These are phyloP conservation scores for Urocynchramus pylzowi DNA, from an alignment of 2,113 vertebrate species.

Conservation along the genomic window DNA sequence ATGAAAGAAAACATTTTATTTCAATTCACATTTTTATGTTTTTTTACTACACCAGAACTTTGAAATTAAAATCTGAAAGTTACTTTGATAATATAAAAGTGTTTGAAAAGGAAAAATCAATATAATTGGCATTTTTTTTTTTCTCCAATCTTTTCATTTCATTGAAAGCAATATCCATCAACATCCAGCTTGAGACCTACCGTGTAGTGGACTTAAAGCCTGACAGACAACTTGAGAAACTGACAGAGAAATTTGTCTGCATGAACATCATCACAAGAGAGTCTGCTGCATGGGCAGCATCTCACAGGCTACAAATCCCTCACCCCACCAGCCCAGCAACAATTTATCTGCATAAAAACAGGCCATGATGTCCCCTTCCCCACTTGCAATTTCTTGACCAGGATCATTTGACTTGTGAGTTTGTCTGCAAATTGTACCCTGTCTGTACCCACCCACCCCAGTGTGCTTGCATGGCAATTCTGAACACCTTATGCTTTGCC, in stretches of 20 bases:
- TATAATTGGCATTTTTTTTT: accelerated
- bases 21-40: not conserved
- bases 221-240: not conserved
- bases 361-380: accelerated
- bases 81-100: not conserved
- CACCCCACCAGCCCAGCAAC: not conserved
- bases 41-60: not conserved
- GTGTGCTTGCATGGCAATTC: not conserved
- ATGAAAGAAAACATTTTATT: not conserved
- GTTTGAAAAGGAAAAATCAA: not conserved
- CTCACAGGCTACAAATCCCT: not conserved
- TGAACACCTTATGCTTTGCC: not conserved
- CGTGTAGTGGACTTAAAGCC: not conserved
- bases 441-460: too few species aligned
- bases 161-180: not conserved
- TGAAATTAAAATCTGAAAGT: not conserved
- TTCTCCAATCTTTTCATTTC: not conserved
- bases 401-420: not conserved
- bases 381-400: not conserved
- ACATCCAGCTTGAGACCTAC: not conserved
- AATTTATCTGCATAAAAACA: not conserved
- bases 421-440: not conserved
- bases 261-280: not conserved
- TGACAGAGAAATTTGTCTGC: not conserved
- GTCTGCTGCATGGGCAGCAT: not conserved